Conservation (phyloP, 2,113 vertebrate species). For the Anguilla rostrata region DNA sequence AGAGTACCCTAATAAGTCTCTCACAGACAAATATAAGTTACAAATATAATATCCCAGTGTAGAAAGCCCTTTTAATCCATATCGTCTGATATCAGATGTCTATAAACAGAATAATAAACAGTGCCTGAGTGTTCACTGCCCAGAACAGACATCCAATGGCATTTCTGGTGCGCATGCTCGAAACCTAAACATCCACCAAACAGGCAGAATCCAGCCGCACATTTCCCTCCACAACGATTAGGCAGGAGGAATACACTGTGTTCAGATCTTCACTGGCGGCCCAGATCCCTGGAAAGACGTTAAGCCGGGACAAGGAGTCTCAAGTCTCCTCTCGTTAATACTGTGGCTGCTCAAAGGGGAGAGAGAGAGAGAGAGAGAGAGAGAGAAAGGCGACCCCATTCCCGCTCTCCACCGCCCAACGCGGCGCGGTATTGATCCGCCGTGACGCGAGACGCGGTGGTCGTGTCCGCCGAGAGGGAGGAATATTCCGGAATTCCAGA, state of each 20-base stretch:
- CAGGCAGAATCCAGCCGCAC: background rate
- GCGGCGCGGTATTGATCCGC: background rate
- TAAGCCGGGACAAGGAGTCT: constrained; percentile 10
- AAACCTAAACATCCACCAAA: background rate
- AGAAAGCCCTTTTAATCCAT: too few species aligned
- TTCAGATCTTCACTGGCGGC: background rate
- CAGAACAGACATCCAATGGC: background rate
- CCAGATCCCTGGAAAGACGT: constrained; percentile 5
- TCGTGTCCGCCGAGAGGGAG: background rate
- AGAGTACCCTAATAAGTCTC: background rate
- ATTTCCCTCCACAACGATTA: background rate
- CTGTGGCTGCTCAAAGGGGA: background rate
- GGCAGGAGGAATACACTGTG: background rate
- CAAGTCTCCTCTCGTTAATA: constrained; percentile 7
- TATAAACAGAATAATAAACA: too few species aligned
- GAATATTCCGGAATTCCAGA: background rate
- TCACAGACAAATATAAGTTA: background rate
- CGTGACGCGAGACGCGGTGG: background rate
- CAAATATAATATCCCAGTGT: background rate
- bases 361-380: too few species aligned
- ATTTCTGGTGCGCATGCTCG: background rate
- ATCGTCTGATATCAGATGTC: too few species aligned
- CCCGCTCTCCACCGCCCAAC: background rate
- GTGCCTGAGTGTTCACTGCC: too few species aligned
- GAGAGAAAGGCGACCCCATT: background rate